Evolutionary conservation across 2,888 invertebrate genomes (phyloP).

Genomic region (Ellobium chinense): DNA sequence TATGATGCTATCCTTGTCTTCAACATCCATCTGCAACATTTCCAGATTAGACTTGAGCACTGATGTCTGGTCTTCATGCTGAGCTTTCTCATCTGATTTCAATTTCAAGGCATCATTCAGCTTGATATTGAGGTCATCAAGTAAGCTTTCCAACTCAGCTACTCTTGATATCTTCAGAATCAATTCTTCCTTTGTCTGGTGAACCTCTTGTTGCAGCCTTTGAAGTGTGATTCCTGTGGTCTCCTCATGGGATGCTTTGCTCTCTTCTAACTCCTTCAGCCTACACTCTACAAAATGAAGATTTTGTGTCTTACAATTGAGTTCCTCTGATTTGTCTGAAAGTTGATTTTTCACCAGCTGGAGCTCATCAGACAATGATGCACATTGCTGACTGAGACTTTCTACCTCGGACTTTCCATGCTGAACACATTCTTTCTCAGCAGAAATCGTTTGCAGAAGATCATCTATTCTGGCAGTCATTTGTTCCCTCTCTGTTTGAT

Average conservation of each 20-base stretch:
- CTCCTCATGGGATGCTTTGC: background rate
- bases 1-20: conserved; percentile 36
- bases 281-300: background rate
- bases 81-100: background rate
- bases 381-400: conserved; percentile 8
- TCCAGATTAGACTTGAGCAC: conserved; percentile 36
- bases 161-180: background rate
- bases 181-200: conserved; percentile 7
- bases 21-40: conserved; percentile 33
- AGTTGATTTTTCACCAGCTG: background rate
- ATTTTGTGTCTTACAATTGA: background rate
- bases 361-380: background rate
- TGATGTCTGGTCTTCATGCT: background rate
- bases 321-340: background rate
- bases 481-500: background rate
- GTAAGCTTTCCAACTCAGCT: background rate
- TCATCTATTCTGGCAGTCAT: background rate
- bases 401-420: conserved; percentile 3
- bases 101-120: background rate
- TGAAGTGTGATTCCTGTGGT: background rate
- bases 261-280: background rate
- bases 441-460: background rate
- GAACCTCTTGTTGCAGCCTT: background rate
- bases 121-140: background rate
- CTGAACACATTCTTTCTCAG: background rate